Base-by-base conservation (phyloP, 2,113 vertebrate genomes). In the Cheirogaleus medius region DNA sequence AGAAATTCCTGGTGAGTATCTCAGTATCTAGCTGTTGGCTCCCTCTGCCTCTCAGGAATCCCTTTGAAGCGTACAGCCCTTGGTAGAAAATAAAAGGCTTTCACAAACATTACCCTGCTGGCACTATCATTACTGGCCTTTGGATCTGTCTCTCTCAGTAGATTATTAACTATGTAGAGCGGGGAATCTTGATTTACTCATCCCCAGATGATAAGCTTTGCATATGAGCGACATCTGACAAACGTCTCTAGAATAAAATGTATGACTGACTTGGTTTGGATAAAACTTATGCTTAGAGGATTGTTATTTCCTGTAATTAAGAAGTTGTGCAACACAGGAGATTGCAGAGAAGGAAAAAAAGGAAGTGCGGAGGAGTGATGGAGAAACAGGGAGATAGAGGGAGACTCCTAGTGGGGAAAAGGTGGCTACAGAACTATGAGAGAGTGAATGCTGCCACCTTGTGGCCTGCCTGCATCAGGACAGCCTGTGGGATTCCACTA, bases 301-400 rank as follows among this genome's bases (percentile, higher is more conserved):
- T 20, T 20, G 52, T 56, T 29, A n/a, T 74, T 87, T 87, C 58
- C 68, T 94, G 42, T 94, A 69, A 95, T 93, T 87, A 87, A 63
- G 47, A 93, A 80, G 44, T 68, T 80, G 81, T 71, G 74, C 49
- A 66, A 27, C 12, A 8, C 12, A 6, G 49, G 39, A 95, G 81
- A 66, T 73, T 0, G 13, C 39, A 69, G 52, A 77, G 76, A 54
- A 47, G 21, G 23, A 39, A 74, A 39, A 29, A 68, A 69, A 88
- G 39, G 63, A 81, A 27, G 64, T 14, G 54, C 78, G 42, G 64
- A 71, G 42, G 32, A 15, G 32, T 11, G 25, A 42, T 23, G 32
- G 10, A 13, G 64, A 52, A 74, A 58, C 0, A 8, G 5, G 60
- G 32, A 63, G 12, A 8, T 23, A 0, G 32, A 5, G 20, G 20